phyloP scores from a whole-genome alignment of 2,888 invertebrate species.

The Nemoura dubitans region DNA sequence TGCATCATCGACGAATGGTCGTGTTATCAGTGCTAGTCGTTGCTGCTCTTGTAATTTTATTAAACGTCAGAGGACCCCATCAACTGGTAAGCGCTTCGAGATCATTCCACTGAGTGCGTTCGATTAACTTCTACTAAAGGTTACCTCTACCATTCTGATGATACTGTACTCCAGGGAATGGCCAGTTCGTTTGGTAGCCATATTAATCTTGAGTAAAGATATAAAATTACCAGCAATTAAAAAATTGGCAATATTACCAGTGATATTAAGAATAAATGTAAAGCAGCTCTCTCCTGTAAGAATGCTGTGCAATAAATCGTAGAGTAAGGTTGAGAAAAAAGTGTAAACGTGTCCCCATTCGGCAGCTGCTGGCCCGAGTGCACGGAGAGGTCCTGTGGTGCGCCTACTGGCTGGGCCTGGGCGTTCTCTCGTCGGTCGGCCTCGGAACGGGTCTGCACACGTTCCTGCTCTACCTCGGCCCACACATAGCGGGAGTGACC shows the following conservation, averaged over 20 bases:
- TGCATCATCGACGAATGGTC: conserved; percentile 69
- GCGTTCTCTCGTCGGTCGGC: conserved; percentile 96
- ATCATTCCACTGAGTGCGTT: conserved; percentile 57
- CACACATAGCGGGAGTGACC: conserved; percentile 98
- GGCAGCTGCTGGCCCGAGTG: conserved; percentile 40
- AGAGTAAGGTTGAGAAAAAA: no score
- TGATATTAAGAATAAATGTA: no score
- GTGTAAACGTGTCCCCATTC: no score
- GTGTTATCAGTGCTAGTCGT: conserved; percentile 63
- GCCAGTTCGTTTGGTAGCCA: no score
- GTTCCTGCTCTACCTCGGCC: conserved; percentile 98
- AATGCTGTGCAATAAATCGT: no score
- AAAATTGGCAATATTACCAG: no score
- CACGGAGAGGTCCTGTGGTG: conserved; percentile 69
- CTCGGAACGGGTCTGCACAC: conserved; percentile 98
- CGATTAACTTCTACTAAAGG: conserved; percentile 57
- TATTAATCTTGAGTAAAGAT: no score
- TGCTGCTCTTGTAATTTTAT: conserved; percentile 64
- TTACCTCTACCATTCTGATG: no score
- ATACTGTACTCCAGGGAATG: no score
- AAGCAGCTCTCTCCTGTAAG: no score
- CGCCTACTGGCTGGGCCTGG: conserved; percentile 91
- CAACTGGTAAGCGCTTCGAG: conserved; percentile 63
- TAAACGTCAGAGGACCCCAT: conserved; percentile 72
- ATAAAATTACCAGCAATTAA: no score